Base-by-base conservation (phyloP, 1,140 invertebrate species). In the Diachasma alloeum region DNA sequence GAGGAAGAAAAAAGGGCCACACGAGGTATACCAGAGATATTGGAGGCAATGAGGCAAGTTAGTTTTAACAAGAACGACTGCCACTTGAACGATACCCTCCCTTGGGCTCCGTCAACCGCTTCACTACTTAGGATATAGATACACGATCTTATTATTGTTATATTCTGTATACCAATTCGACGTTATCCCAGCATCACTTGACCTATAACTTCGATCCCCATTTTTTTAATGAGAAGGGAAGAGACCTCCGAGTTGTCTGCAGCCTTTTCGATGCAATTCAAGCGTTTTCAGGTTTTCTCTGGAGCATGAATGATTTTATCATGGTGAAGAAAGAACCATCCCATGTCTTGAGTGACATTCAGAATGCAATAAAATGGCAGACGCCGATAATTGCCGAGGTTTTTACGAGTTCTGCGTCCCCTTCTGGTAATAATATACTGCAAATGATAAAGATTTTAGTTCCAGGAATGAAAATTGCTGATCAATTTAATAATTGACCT, bases 401-500 rank as follows among this genome's bases (percentile, higher is more conserved):
- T 88, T 87, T 87, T 87, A 44, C 66, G 44, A 22, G 67, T 53
- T 2, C 6, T 31, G 6, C 31, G 31, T 74, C 11, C 39, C 42
- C 48, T 10, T 3, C 26, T 42, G 66, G 39, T 42, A 11, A 11
- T 42, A 42, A 42, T 42, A 36, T 68, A 19, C 44, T 39, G 15
- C 48, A 66, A 44, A 56, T 78, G 84, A 88, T 84, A 82, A 85
- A 84, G 83, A 85, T 86, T 88, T 87, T 85, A 87, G 86, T 87
- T 87, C 85, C 76, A 80, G 85, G 85, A 88, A 87, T 86, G 85
- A 86, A 84, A 88, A 88, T 88, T 87, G 85, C 76, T 82, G 85
- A 87, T 88, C 86, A 86, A 86, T 87, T 87, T 87, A 87, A 74
- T 84, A 88, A 87, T 88, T 88, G 86, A 85, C 86, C 85, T 87